A percentile compares a stretch with the other conserved stretches of the same genome.
These are phyloP conservation scores for Acanthiza pusilla DNA, from an alignment of 2,797 vertebrate species.

Conservation along the genomic window DNA sequence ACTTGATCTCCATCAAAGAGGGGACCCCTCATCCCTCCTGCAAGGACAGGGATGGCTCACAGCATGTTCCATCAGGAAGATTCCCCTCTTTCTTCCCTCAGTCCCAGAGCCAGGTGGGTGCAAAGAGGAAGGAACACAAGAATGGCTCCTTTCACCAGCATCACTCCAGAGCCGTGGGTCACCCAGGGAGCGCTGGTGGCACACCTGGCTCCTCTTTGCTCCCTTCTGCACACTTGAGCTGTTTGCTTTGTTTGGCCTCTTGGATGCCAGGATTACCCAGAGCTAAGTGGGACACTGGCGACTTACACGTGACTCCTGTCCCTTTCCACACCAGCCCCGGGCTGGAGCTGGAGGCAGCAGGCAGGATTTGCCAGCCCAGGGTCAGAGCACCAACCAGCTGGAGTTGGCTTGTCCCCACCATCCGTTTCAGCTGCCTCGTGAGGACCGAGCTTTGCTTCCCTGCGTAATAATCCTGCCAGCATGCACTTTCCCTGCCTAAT, in stretches of 20 bases:
- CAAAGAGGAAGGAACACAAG: background rate
- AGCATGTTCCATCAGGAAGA: background rate
- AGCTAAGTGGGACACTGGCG: background rate
- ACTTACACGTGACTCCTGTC: background rate
- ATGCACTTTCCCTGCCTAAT: constrained; percentile 15
- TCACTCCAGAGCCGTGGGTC: background rate
- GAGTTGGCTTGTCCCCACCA: background rate
- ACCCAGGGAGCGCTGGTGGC: background rate
- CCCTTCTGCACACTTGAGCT: background rate
- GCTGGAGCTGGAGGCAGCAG: background rate
- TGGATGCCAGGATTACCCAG: background rate
- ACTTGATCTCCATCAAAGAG: background rate
- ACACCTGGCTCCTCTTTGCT: background rate
- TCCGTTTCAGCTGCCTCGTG: background rate
- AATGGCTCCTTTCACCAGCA: background rate
- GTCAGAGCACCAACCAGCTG: background rate
- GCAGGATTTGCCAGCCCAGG: background rate
- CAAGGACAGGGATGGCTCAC: background rate
- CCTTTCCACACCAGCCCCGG: background rate
- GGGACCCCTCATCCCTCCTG: background rate
- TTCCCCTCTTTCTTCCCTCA: background rate
- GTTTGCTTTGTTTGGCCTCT: background rate
- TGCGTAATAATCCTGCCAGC: constrained; percentile 10
- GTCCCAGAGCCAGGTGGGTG: background rate
- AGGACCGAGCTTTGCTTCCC: background rate